A percentile compares a stretch with the other conserved stretches of the same genome.
These are phyloP conservation scores for Chionis minor DNA, from an alignment of 2,113 vertebrate genomes.

Conservation along the genomic window DNA sequence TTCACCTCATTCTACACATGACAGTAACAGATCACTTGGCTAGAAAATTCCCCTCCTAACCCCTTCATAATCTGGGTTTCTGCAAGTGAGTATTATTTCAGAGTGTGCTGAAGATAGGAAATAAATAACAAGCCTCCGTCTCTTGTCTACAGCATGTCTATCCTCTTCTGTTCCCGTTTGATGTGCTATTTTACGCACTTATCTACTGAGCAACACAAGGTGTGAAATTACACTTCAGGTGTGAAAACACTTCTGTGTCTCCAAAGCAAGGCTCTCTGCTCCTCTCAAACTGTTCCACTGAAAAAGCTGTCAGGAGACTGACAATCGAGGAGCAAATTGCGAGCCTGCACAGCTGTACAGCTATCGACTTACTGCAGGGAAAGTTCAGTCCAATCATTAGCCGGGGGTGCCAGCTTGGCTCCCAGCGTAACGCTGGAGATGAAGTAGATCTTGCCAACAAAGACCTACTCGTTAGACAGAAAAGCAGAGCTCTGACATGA, in stretches of 20 bases:
- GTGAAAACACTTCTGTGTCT: slow-evolving; percentile 77
- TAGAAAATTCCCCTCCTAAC: slow-evolving; percentile 51
- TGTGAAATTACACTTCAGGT: slow-evolving; percentile 80
- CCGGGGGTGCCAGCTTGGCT: neutral
- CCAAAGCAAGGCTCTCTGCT: slow-evolving; percentile 68
- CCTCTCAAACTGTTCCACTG: slow-evolving; percentile 68
- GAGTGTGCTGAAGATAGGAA: slow-evolving; percentile 50
- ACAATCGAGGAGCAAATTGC: slow-evolving; percentile 53
- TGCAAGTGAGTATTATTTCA: slow-evolving; percentile 57
- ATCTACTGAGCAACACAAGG: slow-evolving; percentile 77
- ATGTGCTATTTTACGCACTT: slow-evolving; percentile 79
- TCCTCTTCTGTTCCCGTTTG: slow-evolving; percentile 71
- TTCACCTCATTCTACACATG: neutral
- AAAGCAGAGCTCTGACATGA: neutral
- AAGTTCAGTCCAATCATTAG: slow-evolving; percentile 14
- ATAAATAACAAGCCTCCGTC: slow-evolving; percentile 66
- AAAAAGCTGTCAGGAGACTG: slow-evolving; percentile 72
- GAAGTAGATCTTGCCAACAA: slow-evolving; percentile 18
- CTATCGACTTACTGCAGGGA: neutral
- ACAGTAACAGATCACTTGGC: slow-evolving; percentile 18
- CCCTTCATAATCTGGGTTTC: slow-evolving; percentile 18
- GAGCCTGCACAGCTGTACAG: slow-evolving; percentile 46
- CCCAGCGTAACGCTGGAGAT: neutral
- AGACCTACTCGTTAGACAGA: neutral
- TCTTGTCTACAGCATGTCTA: slow-evolving; percentile 65